These are phyloP conservation scores for Cremastinae sp. DNA, from an alignment of 2,888 invertebrate species.

Conservation along the genomic window DNA sequence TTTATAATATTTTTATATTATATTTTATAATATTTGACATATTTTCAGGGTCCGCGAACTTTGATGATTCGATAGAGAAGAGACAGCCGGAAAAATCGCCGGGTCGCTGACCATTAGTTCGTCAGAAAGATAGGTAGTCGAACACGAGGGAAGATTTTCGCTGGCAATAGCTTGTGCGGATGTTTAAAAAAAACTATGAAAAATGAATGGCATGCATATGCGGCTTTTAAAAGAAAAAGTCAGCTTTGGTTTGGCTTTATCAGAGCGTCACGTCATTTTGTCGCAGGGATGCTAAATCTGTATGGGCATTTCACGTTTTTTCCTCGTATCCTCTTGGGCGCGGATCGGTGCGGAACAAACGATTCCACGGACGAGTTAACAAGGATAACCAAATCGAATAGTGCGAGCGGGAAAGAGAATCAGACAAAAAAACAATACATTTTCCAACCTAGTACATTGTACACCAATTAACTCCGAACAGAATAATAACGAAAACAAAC, in stretches of 20 bases:
- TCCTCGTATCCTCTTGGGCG: slow-evolving; percentile 45
- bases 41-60: no score
- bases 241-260: slow-evolving; percentile 57
- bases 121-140: slow-evolving; percentile 51
- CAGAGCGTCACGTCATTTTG: slow-evolving; percentile 62
- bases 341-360: slow-evolving; percentile 38
- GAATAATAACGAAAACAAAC: no score
- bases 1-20: no score
- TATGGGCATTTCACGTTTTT: neutral
- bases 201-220: slow-evolving; percentile 11
- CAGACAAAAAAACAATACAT: neutral
- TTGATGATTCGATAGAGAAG: no score
- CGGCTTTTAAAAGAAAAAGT: slow-evolving; percentile 44
- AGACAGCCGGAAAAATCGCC: neutral
- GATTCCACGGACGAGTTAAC: slow-evolving; percentile 30
- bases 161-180: slow-evolving; percentile 19
- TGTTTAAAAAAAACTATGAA: neutral
- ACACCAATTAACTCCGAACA: neutral
- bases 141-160: slow-evolving; percentile 39
- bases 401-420: neutral
- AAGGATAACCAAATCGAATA: slow-evolving; percentile 32
- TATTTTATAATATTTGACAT: no score
- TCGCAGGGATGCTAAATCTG: slow-evolving; percentile 1
- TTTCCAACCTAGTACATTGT: neutral
- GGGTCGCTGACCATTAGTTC: slow-evolving; percentile 18